phyloP scores from a whole-genome alignment of 2,888 invertebrate genomes.

The Steinernema scapterisci region DNA sequence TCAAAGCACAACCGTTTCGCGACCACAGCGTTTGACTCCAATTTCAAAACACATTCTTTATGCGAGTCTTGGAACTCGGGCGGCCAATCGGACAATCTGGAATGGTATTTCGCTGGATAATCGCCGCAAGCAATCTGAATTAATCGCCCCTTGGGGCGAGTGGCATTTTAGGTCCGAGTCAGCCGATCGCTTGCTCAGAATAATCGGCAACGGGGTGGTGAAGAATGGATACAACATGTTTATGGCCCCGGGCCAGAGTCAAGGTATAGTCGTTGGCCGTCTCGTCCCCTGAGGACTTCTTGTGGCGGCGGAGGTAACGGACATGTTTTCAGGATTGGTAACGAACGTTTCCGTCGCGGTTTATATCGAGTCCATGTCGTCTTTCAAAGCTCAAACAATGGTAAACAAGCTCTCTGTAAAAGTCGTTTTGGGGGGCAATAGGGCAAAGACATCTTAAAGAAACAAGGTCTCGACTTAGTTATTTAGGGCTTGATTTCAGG shows the following conservation, averaged over 20 bases:
- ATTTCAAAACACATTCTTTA: conserved; percentile 51
- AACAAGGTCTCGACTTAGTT: conserved; percentile 34
- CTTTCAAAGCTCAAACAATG: conserved; percentile 68
- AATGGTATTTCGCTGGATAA: conserved; percentile 46
- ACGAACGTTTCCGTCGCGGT: conserved; percentile 65
- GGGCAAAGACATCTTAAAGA: not conserved
- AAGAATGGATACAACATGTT: conserved; percentile 65
- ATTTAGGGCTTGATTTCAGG: conserved; percentile 43
- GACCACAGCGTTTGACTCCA: conserved; percentile 38
- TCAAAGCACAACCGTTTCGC: conserved; percentile 43
- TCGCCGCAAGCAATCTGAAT: conserved; percentile 27
- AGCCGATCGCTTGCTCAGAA: conserved; percentile 59
- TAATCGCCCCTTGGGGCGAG: conserved; percentile 15
- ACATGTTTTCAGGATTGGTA: conserved; percentile 43
- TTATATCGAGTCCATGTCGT: conserved; percentile 67
- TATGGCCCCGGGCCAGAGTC: conserved; percentile 61
- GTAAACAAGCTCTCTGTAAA: conserved; percentile 36
- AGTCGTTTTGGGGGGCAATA: not conserved
- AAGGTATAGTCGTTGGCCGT: no score
- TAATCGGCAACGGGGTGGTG: conserved; percentile 62
- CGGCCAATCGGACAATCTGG: conserved; percentile 48
- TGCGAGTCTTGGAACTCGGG: conserved; percentile 60
- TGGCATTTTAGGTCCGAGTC: conserved; percentile 58
- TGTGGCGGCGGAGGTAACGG: not conserved
- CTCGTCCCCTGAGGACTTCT: not conserved